Evolutionary conservation across 2,113 vertebrate species (phyloP), one percentile per base, ranked within the genome.

Genomic region (Miniopterus natalensis): DNA sequence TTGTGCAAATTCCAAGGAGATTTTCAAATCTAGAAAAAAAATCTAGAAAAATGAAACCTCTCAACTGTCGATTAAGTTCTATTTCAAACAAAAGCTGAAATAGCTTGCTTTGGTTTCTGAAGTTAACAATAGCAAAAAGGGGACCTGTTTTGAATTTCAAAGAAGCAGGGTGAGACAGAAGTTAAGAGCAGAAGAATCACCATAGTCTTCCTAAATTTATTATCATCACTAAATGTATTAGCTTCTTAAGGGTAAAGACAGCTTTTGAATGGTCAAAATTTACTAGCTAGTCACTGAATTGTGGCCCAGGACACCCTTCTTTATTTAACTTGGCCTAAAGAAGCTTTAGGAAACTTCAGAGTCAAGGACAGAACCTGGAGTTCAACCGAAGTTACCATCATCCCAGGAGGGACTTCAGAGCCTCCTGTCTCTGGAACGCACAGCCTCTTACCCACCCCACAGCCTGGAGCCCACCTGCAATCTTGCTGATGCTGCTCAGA

Each of bases 1-100:
- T 51, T 68, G 75, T 17, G 31, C 68, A 94, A 90, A 96, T 78
- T 92, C 25, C 77, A 74, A 94, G 40, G 23, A 74, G 53, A 91
- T 95, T 96, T 92, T 94, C 86, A 85, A 77, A 80, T 88, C 40
- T 68, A 78, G 66, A 49, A 77, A 36, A 36, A 36, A 85, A 77
- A 80, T 88, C 40, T 68, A 78, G 66, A 49, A 77, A 94, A 93
- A 55, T 13, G 81, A 81, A 88, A 36, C 25, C 21, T 66, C 23
- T 66, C 23, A 10, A 11, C 17, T 65, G 29, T 75, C 21, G 40
- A 75, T 70, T 63, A 79, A 61, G 23, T 59, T 84, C 45, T 90
- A 25, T 74, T 81, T 94, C 10, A 31, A 40, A 81, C 73, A 71
- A 79, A 79, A 83, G 53, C 63, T 85, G 31, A 27, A 88, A 49